phyloP scores from a whole-genome alignment of 1,140 invertebrate species.

The Mya arenaria region DNA sequence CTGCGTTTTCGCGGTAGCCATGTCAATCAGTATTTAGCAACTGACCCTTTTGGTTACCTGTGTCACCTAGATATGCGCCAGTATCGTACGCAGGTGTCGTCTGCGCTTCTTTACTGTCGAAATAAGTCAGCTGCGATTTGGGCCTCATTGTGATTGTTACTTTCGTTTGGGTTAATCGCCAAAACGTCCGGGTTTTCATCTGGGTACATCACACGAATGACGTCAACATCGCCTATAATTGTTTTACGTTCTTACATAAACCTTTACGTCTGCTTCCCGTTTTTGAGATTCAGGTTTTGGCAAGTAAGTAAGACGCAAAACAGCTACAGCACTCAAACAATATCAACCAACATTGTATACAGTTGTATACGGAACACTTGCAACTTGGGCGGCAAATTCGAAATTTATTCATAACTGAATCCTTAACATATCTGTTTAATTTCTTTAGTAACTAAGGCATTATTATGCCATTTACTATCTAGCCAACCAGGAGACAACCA shows the following conservation, averaged over 20 bases:
- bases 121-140: background rate
- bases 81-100: constrained; percentile 27
- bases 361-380: constrained; percentile 35
- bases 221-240: constrained; percentile 14
- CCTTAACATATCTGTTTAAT: constrained; percentile 30
- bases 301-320: constrained; percentile 29
- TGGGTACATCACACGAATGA: constrained; percentile 15
- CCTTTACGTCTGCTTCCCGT: background rate
- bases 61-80: constrained; percentile 31
- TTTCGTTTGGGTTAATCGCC: background rate
- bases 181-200: constrained; percentile 19
- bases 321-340: constrained; percentile 9
- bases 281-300: background rate
- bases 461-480: constrained; percentile 37
- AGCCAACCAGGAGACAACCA: constrained; percentile 36
- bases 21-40: background rate
- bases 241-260: background rate
- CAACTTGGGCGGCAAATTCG: constrained; percentile 42
- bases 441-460: constrained; percentile 31
- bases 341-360: constrained; percentile 11
- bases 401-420: constrained; percentile 31
- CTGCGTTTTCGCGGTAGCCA: background rate
- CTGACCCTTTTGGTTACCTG: background rate
- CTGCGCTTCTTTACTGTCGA: background rate
- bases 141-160: background rate